phyloP scores from a whole-genome alignment of 2,113 vertebrate species.

The Actenoides lindsayi region DNA sequence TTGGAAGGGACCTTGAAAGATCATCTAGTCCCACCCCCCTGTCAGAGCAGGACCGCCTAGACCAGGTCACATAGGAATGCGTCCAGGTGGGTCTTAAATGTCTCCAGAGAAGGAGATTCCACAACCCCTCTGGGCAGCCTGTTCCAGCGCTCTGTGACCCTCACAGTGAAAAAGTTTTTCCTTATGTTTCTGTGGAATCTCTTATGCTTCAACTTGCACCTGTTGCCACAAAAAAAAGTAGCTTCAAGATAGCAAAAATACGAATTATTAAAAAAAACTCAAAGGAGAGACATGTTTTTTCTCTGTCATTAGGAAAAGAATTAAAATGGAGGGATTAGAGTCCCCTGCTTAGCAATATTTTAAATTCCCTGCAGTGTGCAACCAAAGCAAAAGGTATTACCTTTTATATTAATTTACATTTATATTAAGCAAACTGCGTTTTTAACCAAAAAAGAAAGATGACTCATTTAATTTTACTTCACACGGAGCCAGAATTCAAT shows the following conservation, averaged over 20 bases:
- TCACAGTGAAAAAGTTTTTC: too few relatives aligned
- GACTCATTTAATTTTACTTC: not conserved
- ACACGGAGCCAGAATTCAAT: not conserved
- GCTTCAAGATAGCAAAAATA: not conserved
- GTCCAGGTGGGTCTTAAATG: too few relatives aligned
- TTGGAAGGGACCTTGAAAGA: too few relatives aligned
- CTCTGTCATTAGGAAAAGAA: not conserved
- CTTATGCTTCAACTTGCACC: too few relatives aligned
- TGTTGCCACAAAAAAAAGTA: not conserved
- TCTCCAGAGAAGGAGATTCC: too few relatives aligned
- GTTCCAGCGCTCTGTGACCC: too few relatives aligned
- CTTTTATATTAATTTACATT: not conserved
- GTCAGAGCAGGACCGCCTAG: too few relatives aligned
- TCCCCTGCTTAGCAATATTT: not conserved
- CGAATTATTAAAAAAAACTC: not conserved
- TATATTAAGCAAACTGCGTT: not conserved
- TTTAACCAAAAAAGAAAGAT: not conserved
- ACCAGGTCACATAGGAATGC: too few relatives aligned
- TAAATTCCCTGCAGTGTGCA: fast-evolving
- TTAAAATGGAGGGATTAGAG: not conserved
- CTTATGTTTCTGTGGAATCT: too few relatives aligned
- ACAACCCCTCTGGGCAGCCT: too few relatives aligned
- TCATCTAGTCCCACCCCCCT: too few relatives aligned
- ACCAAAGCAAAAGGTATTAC: not conserved
- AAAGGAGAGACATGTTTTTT: not conserved